Evolutionary conservation across 1,140 invertebrate species (phyloP), one percentile per base, ranked within the genome.

Genomic region (Drosophila funebris): DNA sequence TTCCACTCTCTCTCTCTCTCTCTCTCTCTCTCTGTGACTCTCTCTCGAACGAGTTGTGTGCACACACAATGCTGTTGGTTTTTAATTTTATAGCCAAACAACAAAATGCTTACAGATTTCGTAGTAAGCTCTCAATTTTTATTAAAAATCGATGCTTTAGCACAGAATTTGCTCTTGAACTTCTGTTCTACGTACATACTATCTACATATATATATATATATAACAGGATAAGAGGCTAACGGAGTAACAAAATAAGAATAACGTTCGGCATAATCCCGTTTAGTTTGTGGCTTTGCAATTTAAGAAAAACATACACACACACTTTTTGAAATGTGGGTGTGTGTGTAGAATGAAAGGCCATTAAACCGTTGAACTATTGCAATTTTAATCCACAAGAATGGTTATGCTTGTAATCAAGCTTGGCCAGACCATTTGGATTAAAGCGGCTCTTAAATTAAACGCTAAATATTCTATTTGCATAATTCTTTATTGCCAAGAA

Each of bases 11-110:
- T 20, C 60, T 33, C 5, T 13, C 6, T 16, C 5, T 14, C 20
- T 37, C 31, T 5, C 24, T 20, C 11, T 36, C n/a, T 2, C 16
- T 8, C 29, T n/a, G n/a, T n/a, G n/a, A n/a, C 9, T 18, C 43
- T 13, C 29, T 18, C n/a, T 41, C 29, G 4, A n/a, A n/a, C n/a
- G n/a, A n/a, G n/a, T n/a, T 53, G 36, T 53, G 14, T 54, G 13
- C 14, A 64, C 13, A 63, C 24, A 37, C 64, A 36, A 33, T 57
- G 70, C 61, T 87, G 82, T 88, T 87, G 82, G 82, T 88, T 87
- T 87, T 87, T 87, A 87, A 87, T 87, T 87, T 88, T 82, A 88
- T 82, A 72, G 78, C 74, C 78, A 85, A 85, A 87, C 83, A 73
- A 69, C 64, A 87, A 82, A 78, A 87, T 75, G 74, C 82, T 81